Percentiles rank a stretch among this genome's conserved stretches.
Evolutionary conservation across 2,113 vertebrate genomes (phyloP).

Genomic region (Microtus montanus): DNA sequence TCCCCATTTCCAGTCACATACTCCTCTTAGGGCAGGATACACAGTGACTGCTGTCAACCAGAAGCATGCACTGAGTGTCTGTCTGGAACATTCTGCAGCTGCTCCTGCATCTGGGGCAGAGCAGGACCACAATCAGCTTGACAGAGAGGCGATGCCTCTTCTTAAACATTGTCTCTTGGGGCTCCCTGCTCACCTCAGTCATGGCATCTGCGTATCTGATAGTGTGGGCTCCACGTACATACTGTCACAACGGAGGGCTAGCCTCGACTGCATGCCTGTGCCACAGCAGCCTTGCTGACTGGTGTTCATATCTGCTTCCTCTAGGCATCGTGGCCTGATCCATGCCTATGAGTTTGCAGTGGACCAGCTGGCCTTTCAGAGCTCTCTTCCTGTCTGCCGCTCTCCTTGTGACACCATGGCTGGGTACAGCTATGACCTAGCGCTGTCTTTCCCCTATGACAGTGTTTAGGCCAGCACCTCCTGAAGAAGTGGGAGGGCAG

Average conservation of each 20-base stretch:
- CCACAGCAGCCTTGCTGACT: not conserved
- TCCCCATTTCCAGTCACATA: rapidly evolving
- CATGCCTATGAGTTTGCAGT: constrained; percentile 93
- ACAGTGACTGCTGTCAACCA: rapidly evolving
- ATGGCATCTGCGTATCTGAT: rapidly evolving
- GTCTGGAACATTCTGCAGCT: too few relatives aligned
- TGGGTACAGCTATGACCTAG: constrained; percentile 93
- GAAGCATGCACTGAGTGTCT: not conserved
- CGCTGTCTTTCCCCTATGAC: constrained; percentile 91
- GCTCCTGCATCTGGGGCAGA: not conserved
- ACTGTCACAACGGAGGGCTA: rapidly evolving
- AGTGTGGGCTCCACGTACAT: not conserved
- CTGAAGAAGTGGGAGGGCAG: not conserved
- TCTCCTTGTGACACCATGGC: constrained; percentile 85
- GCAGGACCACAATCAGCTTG: not conserved
- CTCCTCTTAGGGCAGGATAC: not conserved
- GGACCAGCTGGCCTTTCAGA: constrained; percentile 86
- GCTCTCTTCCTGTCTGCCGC: constrained; percentile 93
- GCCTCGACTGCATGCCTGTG: too few relatives aligned
- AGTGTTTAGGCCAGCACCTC: constrained; percentile 62
- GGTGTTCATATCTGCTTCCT: not conserved
- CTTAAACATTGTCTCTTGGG: not conserved
- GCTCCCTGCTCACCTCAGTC: not conserved
- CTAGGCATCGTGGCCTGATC: constrained; percentile 93
- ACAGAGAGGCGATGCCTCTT: not conserved